A percentile compares a stretch with the other conserved stretches of the same genome.
phyloP scores from a whole-genome alignment of 2,797 vertebrate species.

The Tiaroga cobitis region DNA sequence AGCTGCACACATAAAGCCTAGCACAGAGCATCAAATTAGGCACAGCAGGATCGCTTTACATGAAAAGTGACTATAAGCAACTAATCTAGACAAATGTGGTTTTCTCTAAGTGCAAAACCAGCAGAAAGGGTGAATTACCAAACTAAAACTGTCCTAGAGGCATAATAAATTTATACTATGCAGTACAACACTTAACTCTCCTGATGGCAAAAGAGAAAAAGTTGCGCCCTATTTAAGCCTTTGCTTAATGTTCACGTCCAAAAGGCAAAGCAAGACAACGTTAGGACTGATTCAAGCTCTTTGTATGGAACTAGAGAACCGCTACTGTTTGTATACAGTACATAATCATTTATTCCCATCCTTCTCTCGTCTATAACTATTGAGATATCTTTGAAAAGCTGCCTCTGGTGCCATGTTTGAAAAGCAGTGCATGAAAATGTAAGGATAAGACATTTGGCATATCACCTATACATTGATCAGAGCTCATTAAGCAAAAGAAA shows the following conservation, averaged over 20 bases:
- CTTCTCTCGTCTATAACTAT: constrained; percentile 20
- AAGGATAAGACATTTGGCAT: constrained; percentile 88
- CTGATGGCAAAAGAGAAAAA: background rate
- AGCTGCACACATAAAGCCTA: constrained; percentile 26
- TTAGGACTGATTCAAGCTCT: background rate
- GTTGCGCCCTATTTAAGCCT: background rate
- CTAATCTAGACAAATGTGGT: constrained; percentile 54
- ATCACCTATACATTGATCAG: constrained; percentile 83
- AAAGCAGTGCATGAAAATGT: constrained; percentile 90
- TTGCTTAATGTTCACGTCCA: background rate
- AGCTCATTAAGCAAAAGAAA: constrained; percentile 81
- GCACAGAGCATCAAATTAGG: constrained; percentile 74
- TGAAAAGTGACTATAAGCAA: constrained; percentile 14
- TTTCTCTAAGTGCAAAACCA: constrained; percentile 54
- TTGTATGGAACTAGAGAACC: background rate
- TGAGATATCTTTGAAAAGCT: constrained; percentile 75
- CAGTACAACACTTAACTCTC: constrained; percentile 13
- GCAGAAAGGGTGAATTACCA: background rate
- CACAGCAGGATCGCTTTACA: constrained; percentile 71
- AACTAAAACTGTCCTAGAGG: constrained; percentile 21
- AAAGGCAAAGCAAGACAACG: background rate
- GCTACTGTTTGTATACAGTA: background rate
- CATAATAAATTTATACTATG: background rate
- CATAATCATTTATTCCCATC: constrained; percentile 3
- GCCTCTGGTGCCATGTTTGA: constrained; percentile 82